Evolutionary conservation across 2,797 vertebrate genomes (phyloP), one percentile per base, ranked within the genome.

Genomic region (Dromococcyx pavoninus): DNA sequence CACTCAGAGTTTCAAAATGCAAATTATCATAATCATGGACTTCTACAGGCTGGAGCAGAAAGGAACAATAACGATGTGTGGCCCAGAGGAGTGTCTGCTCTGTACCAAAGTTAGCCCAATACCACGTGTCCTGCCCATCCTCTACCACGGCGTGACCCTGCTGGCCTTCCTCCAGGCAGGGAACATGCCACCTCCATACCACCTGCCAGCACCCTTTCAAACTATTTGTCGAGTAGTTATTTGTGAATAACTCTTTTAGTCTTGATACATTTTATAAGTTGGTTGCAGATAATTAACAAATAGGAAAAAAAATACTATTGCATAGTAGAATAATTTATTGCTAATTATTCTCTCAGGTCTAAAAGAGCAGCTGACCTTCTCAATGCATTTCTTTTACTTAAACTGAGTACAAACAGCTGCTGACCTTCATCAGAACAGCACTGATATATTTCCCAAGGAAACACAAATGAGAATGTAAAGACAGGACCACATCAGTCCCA

Each of bases 321-420:
- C 15, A 0, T 37, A 57, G 73, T 76, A 89, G 78, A 92, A 89
- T 89, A 94, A 94, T 82, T 95, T 74, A 65, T 65, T 90, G 84
- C 72, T 95, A 92, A 95, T 94, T 92, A 95, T 94, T 86, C 92
- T 96, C 85, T 82, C 89, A 84, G 84, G 91, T 91, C 53, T 89
- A 62, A 72, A 65, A 85, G 74, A 76, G 69, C 66, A 93, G 71
- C 53, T 95, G 87, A 88, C 88, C 95, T 88, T 94, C 93, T 89
- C 9, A 0, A 82, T 74, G 51, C 30, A 12, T 84, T 94, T 89
- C 72, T 86, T 93, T 94, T 79, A 57, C 70, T 95, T 89, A 94
- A 48, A 81, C 79, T 13, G 54, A 84, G 61, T 88, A 91, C 80
- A 95, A 84, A 91, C 75, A 96, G 93, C 92, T 94, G 90, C 88